phyloP scores from a whole-genome alignment of 2,888 invertebrate species.

The Yponomeuta cagnagella region DNA sequence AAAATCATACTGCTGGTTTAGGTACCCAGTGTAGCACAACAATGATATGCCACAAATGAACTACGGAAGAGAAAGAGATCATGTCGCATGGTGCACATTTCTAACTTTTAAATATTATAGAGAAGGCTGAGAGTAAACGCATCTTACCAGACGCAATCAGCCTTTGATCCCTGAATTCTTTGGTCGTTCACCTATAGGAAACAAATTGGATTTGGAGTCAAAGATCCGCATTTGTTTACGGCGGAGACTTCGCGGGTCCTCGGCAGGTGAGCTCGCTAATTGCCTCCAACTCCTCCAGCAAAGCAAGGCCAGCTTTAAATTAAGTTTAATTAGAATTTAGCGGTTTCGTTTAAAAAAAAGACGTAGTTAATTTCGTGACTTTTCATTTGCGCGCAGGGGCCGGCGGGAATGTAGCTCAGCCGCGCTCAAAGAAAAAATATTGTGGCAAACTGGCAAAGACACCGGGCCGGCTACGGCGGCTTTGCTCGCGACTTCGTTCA shows the following conservation, averaged over 20 bases:
- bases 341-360: neutral
- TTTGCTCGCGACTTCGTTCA: too few relatives aligned
- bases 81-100: too few relatives aligned
- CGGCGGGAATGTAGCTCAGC: neutral
- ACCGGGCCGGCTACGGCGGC: neutral
- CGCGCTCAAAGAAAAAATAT: neutral
- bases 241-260: neutral
- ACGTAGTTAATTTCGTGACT: neutral
- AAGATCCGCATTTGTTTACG: neutral
- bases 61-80: too few relatives aligned
- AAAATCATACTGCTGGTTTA: too few relatives aligned
- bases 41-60: too few relatives aligned
- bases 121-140: neutral
- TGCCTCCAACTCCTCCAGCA: neutral
- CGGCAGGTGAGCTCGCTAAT: neutral
- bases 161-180: neutral
- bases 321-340: slow-evolving; percentile 3
- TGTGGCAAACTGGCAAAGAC: neutral
- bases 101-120: too few relatives aligned
- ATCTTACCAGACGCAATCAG: neutral
- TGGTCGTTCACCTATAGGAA: neutral
- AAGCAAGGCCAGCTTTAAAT: neutral
- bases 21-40: too few relatives aligned
- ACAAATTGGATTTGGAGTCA: slow-evolving; percentile 1
- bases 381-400: neutral